phyloP scores from a whole-genome alignment of 1,140 invertebrate species.

The Ptiloglossa arizonensis region DNA sequence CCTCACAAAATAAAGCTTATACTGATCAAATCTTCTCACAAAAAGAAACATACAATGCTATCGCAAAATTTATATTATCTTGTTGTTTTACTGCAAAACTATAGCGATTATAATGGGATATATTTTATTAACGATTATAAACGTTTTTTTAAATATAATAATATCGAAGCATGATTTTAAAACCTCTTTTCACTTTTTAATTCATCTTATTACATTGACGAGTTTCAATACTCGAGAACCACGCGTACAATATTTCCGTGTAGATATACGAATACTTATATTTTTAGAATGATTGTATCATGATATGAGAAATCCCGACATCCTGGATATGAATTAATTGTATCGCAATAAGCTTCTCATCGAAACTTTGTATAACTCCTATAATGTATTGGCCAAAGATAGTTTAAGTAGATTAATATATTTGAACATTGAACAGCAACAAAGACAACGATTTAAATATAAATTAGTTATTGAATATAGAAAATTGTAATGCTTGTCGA shows the following conservation, averaged over 20 bases:
- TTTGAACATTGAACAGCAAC: constrained; percentile 31
- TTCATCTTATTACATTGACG: constrained; percentile 2
- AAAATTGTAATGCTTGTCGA: background rate
- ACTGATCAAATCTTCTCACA: constrained; percentile 4
- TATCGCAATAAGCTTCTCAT: constrained; percentile 25
- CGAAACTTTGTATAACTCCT: constrained; percentile 6
- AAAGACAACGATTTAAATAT: constrained; percentile 50
- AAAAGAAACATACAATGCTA: background rate
- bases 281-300: constrained; percentile 47
- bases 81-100: background rate
- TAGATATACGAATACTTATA: constrained; percentile 47
- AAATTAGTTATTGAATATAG: constrained; percentile 37
- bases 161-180: background rate
- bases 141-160: too few species aligned
- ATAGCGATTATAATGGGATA: too few species aligned
- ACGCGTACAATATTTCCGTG: constrained; percentile 1
- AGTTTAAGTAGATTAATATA: constrained; percentile 41
- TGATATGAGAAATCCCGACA: background rate
- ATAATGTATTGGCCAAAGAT: constrained; percentile 34
- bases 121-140: too few species aligned
- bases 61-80: constrained; percentile 11
- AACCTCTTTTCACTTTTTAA: background rate
- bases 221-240: background rate
- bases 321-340: constrained; percentile 19
- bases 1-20: constrained; percentile 64